Evolutionary conservation across 2,888 invertebrate genomes (phyloP), one percentile per base, ranked within the genome.

Genomic region (Chloroclystis v-ata): DNA sequence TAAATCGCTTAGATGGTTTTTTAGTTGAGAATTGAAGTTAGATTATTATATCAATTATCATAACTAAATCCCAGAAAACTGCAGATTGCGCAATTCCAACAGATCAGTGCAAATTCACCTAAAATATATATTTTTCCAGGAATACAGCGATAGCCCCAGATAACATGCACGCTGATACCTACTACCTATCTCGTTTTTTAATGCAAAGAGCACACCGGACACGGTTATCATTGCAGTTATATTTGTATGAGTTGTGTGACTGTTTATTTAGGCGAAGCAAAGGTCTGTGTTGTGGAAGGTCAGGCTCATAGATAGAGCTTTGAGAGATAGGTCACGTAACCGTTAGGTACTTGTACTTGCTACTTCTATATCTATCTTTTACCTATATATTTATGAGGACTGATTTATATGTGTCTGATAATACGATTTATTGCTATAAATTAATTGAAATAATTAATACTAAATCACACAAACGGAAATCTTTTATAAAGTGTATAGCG

Each of bases 201-300:
- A 54, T 59, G 58, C 49, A 67, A 73, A 72, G 65, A 75, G 65
- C 60, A 64, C 65, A 67, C 76, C 82, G 84, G 84, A 83, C 82
- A 78, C 75, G 67, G 69, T 75, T 83, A 84, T 82, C 82, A 61
- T 56, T 58, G 57, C 54, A 64, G 60, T 33, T 32, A 60, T 62
- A 62, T 60, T 9, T 20, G 28, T 63, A 60, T 62, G 62, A 65
- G 58, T 65, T 52, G 60, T 54, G 58, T 59, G 60, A 61, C 63
- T 73, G 72, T 78, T 77, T 78, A 70, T 72, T 75, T 74, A 71
- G 74, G 74, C 68, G 65, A 67, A 65, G 71, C 69, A 68, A 58
- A 40, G 48, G 54, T 53, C 57, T 51, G 52, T 66, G 66, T 83
- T 84, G 81, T 57, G 80, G 66, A 74, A 82, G 85, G 85, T 84